These are phyloP conservation scores for Xanthorhoe spadicearia DNA, from an alignment of 2,888 invertebrate species.

Conservation along the genomic window DNA sequence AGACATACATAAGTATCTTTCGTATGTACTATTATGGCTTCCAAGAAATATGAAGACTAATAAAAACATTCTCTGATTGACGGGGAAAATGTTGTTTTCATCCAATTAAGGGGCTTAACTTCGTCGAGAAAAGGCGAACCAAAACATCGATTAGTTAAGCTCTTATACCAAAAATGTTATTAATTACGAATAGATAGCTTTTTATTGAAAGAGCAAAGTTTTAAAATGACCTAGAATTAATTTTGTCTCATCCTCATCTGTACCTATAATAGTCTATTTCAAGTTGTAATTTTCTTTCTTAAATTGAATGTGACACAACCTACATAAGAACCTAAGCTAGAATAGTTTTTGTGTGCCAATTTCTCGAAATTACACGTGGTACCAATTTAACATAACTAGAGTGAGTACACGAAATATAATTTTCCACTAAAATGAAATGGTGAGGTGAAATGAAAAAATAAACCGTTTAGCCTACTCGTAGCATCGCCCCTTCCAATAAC, in stretches of 20 bases:
- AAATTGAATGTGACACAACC: no score
- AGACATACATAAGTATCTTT: background rate
- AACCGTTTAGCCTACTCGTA: constrained; percentile 16
- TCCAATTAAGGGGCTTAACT: constrained; percentile 5
- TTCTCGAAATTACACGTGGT: background rate
- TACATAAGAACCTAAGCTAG: no score
- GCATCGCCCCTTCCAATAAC: constrained; percentile 20
- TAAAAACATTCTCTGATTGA: background rate
- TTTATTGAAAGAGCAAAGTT: no score
- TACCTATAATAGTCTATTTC: no score
- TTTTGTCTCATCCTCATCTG: no score
- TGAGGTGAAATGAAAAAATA: constrained; percentile 23
- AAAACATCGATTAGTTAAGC: constrained; percentile 2
- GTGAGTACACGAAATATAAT: constrained; percentile 13
- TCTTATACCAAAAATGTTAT: background rate
- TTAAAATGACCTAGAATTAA: no score
- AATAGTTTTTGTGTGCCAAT: no score
- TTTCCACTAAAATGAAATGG: constrained; percentile 15
- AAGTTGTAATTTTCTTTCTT: no score
- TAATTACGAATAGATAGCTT: no score
- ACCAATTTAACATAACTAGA: constrained; percentile 15
- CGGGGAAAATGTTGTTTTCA: background rate
- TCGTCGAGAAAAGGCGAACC: background rate
- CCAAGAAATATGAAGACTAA: background rate
- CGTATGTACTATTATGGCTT: background rate